phyloP scores from a whole-genome alignment of 1,140 invertebrate genomes.

The Pomacea maculata region DNA sequence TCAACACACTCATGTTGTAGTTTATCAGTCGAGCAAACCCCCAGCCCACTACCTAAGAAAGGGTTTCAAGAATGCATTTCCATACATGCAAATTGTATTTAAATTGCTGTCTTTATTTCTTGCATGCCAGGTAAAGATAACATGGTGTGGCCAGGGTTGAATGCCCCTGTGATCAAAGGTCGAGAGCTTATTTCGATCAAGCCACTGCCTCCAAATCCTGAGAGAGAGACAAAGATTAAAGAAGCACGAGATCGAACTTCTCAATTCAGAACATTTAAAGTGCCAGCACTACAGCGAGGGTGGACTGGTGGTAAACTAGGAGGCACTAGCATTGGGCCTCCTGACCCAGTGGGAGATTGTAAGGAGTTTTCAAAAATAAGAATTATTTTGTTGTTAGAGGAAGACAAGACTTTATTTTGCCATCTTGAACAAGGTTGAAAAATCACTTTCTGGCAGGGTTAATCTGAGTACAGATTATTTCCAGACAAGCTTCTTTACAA shows the following conservation, averaged over 20 bases:
- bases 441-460: too few relatives aligned
- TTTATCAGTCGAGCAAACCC: background rate
- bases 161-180: slow-evolving; percentile 81
- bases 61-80: background rate
- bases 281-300: slow-evolving; percentile 77
- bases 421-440: too few relatives aligned
- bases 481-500: too few relatives aligned
- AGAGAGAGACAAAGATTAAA: slow-evolving; percentile 76
- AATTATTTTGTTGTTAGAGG: too few relatives aligned
- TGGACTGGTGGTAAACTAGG: slow-evolving; percentile 85
- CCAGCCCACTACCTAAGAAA: background rate
- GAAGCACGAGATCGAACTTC: slow-evolving; percentile 79
- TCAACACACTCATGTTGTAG: background rate
- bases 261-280: slow-evolving; percentile 68
- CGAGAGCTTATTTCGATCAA: slow-evolving; percentile 78
- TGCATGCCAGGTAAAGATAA: slow-evolving; percentile 28
- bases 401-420: too few relatives aligned
- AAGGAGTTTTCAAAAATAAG: slow-evolving; percentile 5
- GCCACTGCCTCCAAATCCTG: slow-evolving; percentile 76
- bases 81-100: too few relatives aligned
- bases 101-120: background rate
- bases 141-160: slow-evolving; percentile 88
- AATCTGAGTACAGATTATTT: too few relatives aligned
- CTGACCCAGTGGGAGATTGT: slow-evolving; percentile 78
- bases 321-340: slow-evolving; percentile 86